These are phyloP conservation scores for Apaloderma vittatum DNA, from an alignment of 2,113 vertebrate species.

Conservation along the genomic window DNA sequence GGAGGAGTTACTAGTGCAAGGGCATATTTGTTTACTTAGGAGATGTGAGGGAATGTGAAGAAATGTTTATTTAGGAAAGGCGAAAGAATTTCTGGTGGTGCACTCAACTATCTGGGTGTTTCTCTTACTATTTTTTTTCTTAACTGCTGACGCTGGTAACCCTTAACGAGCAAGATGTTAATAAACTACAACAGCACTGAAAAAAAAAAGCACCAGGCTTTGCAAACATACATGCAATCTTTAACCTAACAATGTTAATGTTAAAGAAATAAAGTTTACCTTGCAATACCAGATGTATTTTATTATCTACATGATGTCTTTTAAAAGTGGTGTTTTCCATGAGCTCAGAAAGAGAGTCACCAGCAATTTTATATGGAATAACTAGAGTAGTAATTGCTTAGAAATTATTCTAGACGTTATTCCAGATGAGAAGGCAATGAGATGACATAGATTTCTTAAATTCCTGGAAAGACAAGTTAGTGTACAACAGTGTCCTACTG, in stretches of 20 bases:
- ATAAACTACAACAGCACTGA: neutral
- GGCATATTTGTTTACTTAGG: neutral
- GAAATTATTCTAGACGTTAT: neutral
- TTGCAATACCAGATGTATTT: neutral
- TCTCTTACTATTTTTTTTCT: neutral
- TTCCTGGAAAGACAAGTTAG: neutral
- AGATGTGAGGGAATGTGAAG: neutral
- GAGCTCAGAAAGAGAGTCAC: neutral
- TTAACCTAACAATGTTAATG: neutral
- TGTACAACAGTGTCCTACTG: neutral
- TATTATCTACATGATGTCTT: neutral
- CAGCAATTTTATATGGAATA: neutral
- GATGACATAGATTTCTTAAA: neutral
- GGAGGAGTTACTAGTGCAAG: neutral
- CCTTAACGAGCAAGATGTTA: neutral
- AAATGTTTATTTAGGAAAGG: neutral
- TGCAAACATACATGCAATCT: neutral
- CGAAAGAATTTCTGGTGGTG: neutral
- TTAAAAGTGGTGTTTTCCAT: neutral
- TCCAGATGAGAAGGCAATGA: neutral
- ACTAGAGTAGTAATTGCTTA: neutral
- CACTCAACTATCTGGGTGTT: neutral
- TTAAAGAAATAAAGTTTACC: neutral
- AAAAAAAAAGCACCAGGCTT: neutral
- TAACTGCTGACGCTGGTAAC: neutral